Evolutionary conservation across 2,113 vertebrate species (phyloP), one percentile per base, ranked within the genome.

Genomic region (Campylomormyrus numenius): DNA sequence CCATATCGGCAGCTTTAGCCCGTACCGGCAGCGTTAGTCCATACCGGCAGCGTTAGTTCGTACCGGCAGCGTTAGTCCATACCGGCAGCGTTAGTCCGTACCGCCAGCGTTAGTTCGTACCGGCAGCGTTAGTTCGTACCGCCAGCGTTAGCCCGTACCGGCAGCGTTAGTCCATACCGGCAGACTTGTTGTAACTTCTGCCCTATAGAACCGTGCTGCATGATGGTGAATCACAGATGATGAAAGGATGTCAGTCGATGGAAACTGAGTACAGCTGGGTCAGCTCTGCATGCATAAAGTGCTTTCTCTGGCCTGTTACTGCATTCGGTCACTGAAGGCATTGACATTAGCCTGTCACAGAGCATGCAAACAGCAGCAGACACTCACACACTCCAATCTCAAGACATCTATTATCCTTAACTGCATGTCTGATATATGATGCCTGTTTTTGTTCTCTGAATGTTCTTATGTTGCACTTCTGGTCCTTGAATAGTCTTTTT

Each of bases 91-190:
- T 50, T 50, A 50, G 49, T 0, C 0, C 0, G 5, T 53, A 53
- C 52, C 17, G 0, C 2, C 49, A 50, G 11, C 0, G 0, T 50
- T 15, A 50, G 49, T 0, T 0, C 0, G 3, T 45, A 5, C 42
- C 4, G 5, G 4, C 42, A 42, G 42, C 42, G 5, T 5, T 45
- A 45, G 42, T 5, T 0, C 42, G 0, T 53, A 53, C 52, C 17
- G 0, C 11, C 49, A 50, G 13, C 0, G 13, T 50, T 50, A 50
- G 49, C 0, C 0, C 0, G 1, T 45, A 6, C 2, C 1, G 0
- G 9, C 48, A 49, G 48, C 10, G 48, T 49, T 49, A 49, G 48
- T 31, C 0, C 31, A 31, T 31, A 31, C 31, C 31, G 4, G 52
- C 52, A 53, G 52, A 56, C 19, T 56, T 56, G 19, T 56, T 6